Conservation (phyloP, 2,888 invertebrate species). For the Rhagonycha fulva region DNA sequence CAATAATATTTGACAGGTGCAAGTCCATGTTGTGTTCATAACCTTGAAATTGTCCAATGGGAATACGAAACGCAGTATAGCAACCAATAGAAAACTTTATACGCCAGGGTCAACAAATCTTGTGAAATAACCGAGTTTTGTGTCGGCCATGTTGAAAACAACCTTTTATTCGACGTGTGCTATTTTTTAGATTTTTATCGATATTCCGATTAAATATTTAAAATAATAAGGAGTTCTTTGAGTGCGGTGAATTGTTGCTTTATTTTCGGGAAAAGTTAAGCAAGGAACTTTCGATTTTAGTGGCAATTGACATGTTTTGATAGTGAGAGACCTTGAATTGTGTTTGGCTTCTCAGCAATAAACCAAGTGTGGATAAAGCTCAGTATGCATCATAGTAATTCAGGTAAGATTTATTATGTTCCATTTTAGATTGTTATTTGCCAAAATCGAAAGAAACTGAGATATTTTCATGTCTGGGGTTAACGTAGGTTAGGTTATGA, state of each 20-base stretch:
- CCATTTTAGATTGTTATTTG: not conserved
- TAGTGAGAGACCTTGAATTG: constrained; percentile 54
- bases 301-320: constrained; percentile 49
- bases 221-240: constrained; percentile 35
- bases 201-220: constrained; percentile 40
- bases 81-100: constrained; percentile 51
- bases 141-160: constrained; percentile 59
- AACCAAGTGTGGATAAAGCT: constrained; percentile 47
- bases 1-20: constrained; percentile 52
- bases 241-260: constrained; percentile 36
- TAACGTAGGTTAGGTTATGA: constrained; percentile 29
- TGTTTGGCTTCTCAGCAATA: constrained; percentile 50
- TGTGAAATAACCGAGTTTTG: constrained; percentile 57
- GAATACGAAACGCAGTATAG: constrained; percentile 44
- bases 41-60: constrained; percentile 57
- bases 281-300: constrained; percentile 37
- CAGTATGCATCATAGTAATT: constrained; percentile 49
- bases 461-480: not conserved
- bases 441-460: not conserved
- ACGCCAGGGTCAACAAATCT: constrained; percentile 59
- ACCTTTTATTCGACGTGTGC: constrained; percentile 55
- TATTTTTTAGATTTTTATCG: constrained; percentile 51
- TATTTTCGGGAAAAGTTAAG: constrained; percentile 39
- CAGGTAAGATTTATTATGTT: constrained; percentile 42
- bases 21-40: constrained; percentile 56